Base-by-base conservation (phyloP, 1,140 invertebrate genomes). In the Bombus difficillimus region DNA sequence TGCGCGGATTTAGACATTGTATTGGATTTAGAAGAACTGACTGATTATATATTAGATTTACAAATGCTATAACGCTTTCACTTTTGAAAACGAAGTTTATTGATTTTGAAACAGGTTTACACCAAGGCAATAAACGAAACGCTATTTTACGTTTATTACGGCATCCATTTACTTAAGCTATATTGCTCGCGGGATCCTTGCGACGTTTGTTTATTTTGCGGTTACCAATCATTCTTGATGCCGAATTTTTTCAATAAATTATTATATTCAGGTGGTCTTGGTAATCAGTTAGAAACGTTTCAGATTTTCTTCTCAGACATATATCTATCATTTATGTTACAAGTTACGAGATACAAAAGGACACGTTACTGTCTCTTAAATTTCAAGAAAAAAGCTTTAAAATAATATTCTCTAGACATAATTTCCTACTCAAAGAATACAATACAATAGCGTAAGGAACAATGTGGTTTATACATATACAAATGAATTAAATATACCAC, bases 31-130 rank as follows among this genome's bases (percentile, higher is more conserved):
- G 8, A 73, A 34, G 32, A 47, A 25, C 34, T 6, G n/a, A 5
- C 2, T 28, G n/a, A 53, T 74, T 32, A 25, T 43, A 53, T 10
- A 41, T 43, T 72, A 72, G 5, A 72, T 72, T n/a, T 72, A 37
- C 15, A 12, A 43, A 43, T 3, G 18, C 15, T 8, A 72, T 72
- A 41, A 71, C 25, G 12, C 69, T 71, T 71, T 71, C 69, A 71
- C 69, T 71, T 71, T 41, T 71, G 10, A 28, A 5, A 73, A 73
- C 37, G n/a, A 47, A 43, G 72, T 47, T 73, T 75, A 75, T 75
- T 57, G 73, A n/a, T 76, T 76, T 59, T 77, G 13, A 39, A n/a
- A 77, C 15, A 62, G 28, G 10, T 77, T 62, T 77, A n/a, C 15
- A 3, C 37, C 2, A 4, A 12, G 28, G 28, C 8, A 77, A 41